Base-by-base conservation (phyloP, 2,888 invertebrate genomes). In the Stenodema calcarata region DNA sequence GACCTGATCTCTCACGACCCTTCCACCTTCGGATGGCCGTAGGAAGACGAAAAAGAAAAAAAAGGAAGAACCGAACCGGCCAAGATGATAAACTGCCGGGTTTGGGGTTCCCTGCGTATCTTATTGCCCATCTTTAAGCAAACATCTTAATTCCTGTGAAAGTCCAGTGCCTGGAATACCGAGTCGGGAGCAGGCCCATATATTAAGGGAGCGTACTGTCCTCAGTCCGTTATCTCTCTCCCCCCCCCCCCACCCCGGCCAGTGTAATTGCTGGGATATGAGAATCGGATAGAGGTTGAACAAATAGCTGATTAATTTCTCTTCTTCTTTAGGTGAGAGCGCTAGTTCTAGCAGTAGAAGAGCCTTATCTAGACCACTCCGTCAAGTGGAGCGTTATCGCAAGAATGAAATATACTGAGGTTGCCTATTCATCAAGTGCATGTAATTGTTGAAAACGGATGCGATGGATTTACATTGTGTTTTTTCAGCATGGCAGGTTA, bases 141-240 rank as follows among this genome's bases (percentile, higher is more conserved):
- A 82, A 82, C 82, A 41, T 82, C 62, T 82, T 82, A 82, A 82
- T 82, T 82, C 70, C 70, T 70, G 62, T 82, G 82, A 62, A 82
- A 82, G 82, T 82, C 18, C 50, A 35, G 50, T 62, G 82, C 82
- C 41, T 30, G 18, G 82, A 35, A 69, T 69, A 62, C 82, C 82
- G 70, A 35, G 14, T 35, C 27, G 14, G 82, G 42, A 82, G 82
- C 69, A 35, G 82, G 62, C 35, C 70, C 41, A 82, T 82, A 82
- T 42, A 69, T 82, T 69, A 82, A 42, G 41, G 18, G 35, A 23
- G 12, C 50, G 23, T 73, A 42, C 44, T 14, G 42, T 78, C 78
- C 78, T 44, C 78, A 14, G 30, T 70, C 75, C 75, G 75, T 35
- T 75, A 75, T 75, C 75, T 75, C 6, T 4, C 6, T 30, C 75